These are phyloP conservation scores for Tachysurus vachellii DNA, from an alignment of 2,113 vertebrate species.

Conservation along the genomic window DNA sequence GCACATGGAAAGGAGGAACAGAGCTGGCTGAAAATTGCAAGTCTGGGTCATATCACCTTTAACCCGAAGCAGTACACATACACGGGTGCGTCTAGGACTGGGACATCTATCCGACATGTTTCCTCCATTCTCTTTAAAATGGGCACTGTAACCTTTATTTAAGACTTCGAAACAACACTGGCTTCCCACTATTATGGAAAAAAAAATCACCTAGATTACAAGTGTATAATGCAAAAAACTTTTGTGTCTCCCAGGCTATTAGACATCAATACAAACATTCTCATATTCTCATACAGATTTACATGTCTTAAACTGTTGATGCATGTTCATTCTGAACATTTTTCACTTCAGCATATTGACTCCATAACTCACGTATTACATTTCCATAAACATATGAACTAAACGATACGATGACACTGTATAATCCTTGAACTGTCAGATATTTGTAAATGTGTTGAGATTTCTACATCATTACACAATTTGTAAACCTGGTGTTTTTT, in stretches of 20 bases:
- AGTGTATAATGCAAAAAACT: not conserved
- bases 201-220: not conserved
- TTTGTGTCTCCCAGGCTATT: too few species aligned
- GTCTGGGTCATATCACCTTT: conserved; percentile 1
- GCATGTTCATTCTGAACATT: not conserved
- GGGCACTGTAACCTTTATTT: not conserved
- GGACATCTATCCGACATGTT: not conserved
- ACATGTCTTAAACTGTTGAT: not conserved
- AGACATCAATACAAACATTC: not conserved
- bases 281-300: not conserved
- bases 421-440: too few species aligned
- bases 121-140: not conserved
- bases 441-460: not conserved
- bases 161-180: not conserved
- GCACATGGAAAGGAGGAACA: conserved; percentile 8
- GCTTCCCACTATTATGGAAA: not conserved
- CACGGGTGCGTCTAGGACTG: not conserved
- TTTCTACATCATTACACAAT: not conserved
- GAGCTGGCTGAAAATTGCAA: not conserved
- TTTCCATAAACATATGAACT: too few species aligned
- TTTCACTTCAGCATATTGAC: not conserved
- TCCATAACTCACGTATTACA: not conserved
- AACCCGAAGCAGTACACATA: conserved; percentile 13
- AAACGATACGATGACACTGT: too few species aligned
- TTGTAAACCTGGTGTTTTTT: not conserved